Evolutionary conservation across 2,888 invertebrate species (phyloP), one percentile per base, ranked within the genome.

Genomic region (Cryptosula pallasiana): DNA sequence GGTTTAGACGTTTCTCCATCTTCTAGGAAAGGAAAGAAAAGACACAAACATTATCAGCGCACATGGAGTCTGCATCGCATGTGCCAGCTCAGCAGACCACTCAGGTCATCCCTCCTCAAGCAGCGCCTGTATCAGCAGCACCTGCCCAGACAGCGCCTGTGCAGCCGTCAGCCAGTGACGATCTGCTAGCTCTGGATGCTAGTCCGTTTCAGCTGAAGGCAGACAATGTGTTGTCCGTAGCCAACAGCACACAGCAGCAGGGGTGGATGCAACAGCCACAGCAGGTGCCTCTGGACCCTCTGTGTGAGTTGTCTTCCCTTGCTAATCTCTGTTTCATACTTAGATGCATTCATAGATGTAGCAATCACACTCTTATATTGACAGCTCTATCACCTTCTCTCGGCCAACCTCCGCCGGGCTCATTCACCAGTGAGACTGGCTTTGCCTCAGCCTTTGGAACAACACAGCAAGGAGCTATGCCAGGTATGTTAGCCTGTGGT

Each of bases 201-300:
- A 95, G 95, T 87, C 95, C 95, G 13, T 96, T 95, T 83, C 91
- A 93, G 16, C 81, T 82, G 75, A 83, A 79, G 73, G 77, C 85
- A 20, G 80, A 81, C 74, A 79, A 78, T 54, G 79, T 77, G 27
- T 78, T 80, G 78, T 78, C 80, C 57, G 77, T 78, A 71, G 76
- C 77, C 3, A 74, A 71, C 32, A 76, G 76, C 70, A 2, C 2
- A 13, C 63, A 2, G 29, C 13, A 25, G 13, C 63, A 63, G 63
- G 23, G 5, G 5, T 63, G 63, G 63, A 32, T 32, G 32, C 16
- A 55, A n/a, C 55, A 55, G n/a, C n/a, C n/a, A n/a, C n/a, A n/a
- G n/a, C 5, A 20, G 9, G 32, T 29, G 5, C 9, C 27, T 9
- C 32, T 63, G 32, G 63, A 63, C n/a, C 63, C 63, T 5, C 25